Base-by-base conservation (phyloP, 2,888 invertebrate genomes). In the Lepidocyrtinus sp. region DNA sequence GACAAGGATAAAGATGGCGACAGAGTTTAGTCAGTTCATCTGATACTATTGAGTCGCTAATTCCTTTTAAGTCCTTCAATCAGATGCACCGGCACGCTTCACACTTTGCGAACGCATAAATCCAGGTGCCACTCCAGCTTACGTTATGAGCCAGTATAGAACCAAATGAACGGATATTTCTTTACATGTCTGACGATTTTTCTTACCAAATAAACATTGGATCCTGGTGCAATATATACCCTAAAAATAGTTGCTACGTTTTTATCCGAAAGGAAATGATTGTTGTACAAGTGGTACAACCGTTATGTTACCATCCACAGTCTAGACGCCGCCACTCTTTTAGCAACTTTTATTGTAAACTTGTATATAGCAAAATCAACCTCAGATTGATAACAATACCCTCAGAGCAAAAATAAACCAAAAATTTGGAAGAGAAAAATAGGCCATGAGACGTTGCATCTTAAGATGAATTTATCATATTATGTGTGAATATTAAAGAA, bases 81-180 rank as follows among this genome's bases (percentile, higher is more conserved):
- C 76, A 70, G 74, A 76, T 82, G 84, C 76, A 71, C 26, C 70
- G 84, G 82, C 84, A 84, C 84, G 84, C 83, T 83, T 81, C 69
- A 63, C 73, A 73, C 83, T 74, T 78, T 76, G 68, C 78, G 75
- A 73, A 71, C 74, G 67, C 82, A 83, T 83, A 84, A 84, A 83
- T 78, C 81, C 82, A 83, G 83, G 84, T 84, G 83, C 75, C 78
- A 72, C 68, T 46, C 59, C 24, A 19, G 45, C 63, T 46, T 22
- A 63, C 36, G n/a, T n/a, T n/a, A n/a, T n/a, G n/a, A n/a, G n/a
- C n/a, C n/a, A n/a, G n/a, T n/a, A n/a, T n/a, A n/a, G n/a, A n/a
- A n/a, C n/a, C n/a, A n/a, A n/a, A n/a, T n/a, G n/a, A n/a, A n/a
- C n/a, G n/a, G n/a, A n/a, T n/a, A n/a, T n/a, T n/a, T n/a, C n/a